phyloP scores from a whole-genome alignment of 2,888 invertebrate species.

The Drosophila merina region DNA sequence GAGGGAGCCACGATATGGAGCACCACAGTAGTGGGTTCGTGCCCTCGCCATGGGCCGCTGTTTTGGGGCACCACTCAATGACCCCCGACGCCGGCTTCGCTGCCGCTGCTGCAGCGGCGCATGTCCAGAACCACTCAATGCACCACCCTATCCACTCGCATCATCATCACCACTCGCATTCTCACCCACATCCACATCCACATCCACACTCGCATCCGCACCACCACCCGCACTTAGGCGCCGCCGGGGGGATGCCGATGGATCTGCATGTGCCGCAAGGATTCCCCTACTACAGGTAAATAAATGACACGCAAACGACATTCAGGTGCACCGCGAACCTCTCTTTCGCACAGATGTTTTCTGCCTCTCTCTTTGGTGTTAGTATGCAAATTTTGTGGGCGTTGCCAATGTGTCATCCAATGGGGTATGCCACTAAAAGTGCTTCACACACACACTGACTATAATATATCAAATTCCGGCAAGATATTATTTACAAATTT shows the following conservation, averaged over 20 bases:
- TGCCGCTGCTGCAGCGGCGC: slow-evolving; percentile 84
- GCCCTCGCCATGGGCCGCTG: slow-evolving; percentile 92
- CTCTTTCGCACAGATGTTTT: neutral
- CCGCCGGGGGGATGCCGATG: slow-evolving; percentile 91
- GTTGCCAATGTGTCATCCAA: slow-evolving; percentile 67
- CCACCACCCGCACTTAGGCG: slow-evolving; percentile 77
- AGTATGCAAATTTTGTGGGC: slow-evolving; percentile 65
- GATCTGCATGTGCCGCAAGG: slow-evolving; percentile 96
- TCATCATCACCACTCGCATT: slow-evolving; percentile 77
- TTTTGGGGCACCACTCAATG: slow-evolving; percentile 86
- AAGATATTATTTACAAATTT: neutral
- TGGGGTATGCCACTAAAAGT: slow-evolving; percentile 35
- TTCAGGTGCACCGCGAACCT: slow-evolving; percentile 36
- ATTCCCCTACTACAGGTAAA: slow-evolving; percentile 94
- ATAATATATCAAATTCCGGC: neutral
- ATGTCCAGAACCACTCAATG: slow-evolving; percentile 84
- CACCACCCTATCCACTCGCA: slow-evolving; percentile 66
- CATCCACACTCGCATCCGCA: slow-evolving; percentile 69
- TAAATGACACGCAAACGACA: slow-evolving; percentile 22
- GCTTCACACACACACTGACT: slow-evolving; percentile 2
- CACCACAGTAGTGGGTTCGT: slow-evolving; percentile 90
- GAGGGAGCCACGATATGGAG: slow-evolving; percentile 86
- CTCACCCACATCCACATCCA: slow-evolving; percentile 59
- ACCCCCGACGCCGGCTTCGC: slow-evolving; percentile 83
- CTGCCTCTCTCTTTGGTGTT: slow-evolving; percentile 14